Base-by-base conservation (phyloP, 2,797 vertebrate genomes). In the Odontamblyopus lacepedii region DNA sequence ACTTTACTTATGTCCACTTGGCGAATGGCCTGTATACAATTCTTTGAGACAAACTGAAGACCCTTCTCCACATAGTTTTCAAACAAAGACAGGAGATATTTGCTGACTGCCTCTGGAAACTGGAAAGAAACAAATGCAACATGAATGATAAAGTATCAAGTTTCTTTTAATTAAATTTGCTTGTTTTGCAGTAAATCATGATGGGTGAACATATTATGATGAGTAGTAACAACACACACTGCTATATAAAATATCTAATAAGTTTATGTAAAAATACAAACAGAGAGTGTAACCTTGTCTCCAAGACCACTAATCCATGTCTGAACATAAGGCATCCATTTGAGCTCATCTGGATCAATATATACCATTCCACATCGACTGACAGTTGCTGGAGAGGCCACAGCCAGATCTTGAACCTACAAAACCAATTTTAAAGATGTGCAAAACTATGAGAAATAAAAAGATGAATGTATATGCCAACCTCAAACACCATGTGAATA, bases 401-500 rank as follows among this genome's bases (percentile, higher is more conserved):
- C 95, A 38, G 87, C 93, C 73, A 97, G 88, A 77, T 97, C 96
- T 84, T 97, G 95, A 30, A 96, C 95, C 96, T 97, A 70, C 78
- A 83, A 82, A 80, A n/a, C n/a, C 35, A 26, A 50, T 16, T 18
- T 18, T 44, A 44, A 12, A 26, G 38, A 4, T 26, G 2, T 27
- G 6, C 5, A 29, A 27, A 51, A 53, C 6, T 29, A 3, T 13
- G 1, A 48, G 13, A 48, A 48, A 48, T 12, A 74, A 72, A 68
- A 57, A 8, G 12, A 69, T 65, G 2, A 11, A 53, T 32, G 19
- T 67, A 29, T 53, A 55, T 53, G 48, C 65, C 18, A 12, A 97
- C 96, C 94, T 97, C 96, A 89, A 97, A 97, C 80, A 97, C 26
- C 95, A 97, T 96, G 82, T 96, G 96, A 70, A 96, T 95, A n/a